Base-by-base conservation (phyloP, 2,888 invertebrate genomes). In the Podotricha telesiphe region DNA sequence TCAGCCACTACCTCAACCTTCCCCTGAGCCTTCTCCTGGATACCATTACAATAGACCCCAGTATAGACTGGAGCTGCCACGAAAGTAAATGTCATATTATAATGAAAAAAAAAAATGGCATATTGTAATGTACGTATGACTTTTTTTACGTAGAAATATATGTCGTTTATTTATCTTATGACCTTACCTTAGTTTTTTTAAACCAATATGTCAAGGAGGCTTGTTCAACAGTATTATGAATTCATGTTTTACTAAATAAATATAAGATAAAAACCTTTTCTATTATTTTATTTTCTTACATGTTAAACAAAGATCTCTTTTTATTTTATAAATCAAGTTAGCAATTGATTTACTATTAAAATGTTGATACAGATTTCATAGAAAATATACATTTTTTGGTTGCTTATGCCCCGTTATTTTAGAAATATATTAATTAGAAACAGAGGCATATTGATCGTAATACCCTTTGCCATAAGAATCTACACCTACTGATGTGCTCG, bases 11-110 rank as follows among this genome's bases (percentile, higher is more conserved):
- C 17, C 51, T 34, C 73, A 73, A 40, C 84, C 81, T 20, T 72
- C 69, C n/a, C 78, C 79, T 15, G 80, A 78, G 19, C 81, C 81
- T 1, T 73, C 75, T 5, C 78, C 83, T 11, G 90, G 91, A 13
- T 93, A 93, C 76, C 76, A 80, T 20, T 93, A 93, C 77, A 83
- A 88, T 72, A 91, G 86, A 73, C 93, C 93, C n/a, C 87, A 86
- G 68, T 83, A 85, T 75, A 84, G 91, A 68, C 79, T 93, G 48
- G 90, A 91, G 70, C 75, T 92, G 48, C 93, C 93, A 28, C 84
- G 84, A 51, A 91, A 89, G 78, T 90, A 87, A 83, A 55, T 11
- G n/a, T n/a, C n/a, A n/a, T n/a, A n/a, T n/a, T n/a, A n/a, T n/a
- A n/a, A n/a, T n/a, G n/a, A n/a, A n/a, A n/a, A n/a, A n/a, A n/a